These are phyloP conservation scores for Porites lutea DNA, from an alignment of 64 coral and sea anemone genomes.

Conservation along the genomic window DNA sequence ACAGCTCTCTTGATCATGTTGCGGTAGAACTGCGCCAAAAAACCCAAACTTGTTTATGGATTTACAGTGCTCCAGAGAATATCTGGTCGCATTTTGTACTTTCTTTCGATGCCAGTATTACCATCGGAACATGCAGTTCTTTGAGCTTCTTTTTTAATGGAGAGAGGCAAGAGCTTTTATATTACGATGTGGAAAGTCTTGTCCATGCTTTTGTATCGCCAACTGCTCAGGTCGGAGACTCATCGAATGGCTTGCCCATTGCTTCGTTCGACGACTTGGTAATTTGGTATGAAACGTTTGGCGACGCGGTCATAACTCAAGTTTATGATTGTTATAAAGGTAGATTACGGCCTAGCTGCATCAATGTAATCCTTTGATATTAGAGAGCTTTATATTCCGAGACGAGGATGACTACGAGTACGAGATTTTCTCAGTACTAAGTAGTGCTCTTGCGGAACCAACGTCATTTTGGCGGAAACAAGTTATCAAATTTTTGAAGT, in stretches of 20 bases:
- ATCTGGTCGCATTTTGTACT: constrained; percentile 3
- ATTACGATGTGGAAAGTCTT: background rate
- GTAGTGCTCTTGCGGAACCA: too few species aligned
- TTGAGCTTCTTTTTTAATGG: background rate
- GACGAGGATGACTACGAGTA: too few species aligned
- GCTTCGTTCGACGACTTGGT: background rate
- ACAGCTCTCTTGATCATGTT: background rate
- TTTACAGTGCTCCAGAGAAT: background rate
- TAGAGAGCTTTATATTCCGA: too few species aligned
- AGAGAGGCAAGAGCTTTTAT: background rate
- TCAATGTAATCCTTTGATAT: too few species aligned
- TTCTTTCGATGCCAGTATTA: background rate
- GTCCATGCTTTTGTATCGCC: background rate
- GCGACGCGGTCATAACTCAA: background rate
- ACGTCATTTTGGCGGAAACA: too few species aligned
- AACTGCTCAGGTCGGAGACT: background rate
- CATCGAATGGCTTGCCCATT: background rate
- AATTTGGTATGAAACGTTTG: background rate
- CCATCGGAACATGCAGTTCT: background rate
- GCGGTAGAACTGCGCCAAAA: background rate
- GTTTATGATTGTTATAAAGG: background rate
- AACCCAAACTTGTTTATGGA: background rate
- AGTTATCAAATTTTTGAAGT: too few species aligned
- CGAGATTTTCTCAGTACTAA: too few species aligned
- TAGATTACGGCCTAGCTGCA: background rate